These are phyloP conservation scores for Caretta caretta DNA, from an alignment of 2,113 vertebrate genomes.

Conservation along the genomic window DNA sequence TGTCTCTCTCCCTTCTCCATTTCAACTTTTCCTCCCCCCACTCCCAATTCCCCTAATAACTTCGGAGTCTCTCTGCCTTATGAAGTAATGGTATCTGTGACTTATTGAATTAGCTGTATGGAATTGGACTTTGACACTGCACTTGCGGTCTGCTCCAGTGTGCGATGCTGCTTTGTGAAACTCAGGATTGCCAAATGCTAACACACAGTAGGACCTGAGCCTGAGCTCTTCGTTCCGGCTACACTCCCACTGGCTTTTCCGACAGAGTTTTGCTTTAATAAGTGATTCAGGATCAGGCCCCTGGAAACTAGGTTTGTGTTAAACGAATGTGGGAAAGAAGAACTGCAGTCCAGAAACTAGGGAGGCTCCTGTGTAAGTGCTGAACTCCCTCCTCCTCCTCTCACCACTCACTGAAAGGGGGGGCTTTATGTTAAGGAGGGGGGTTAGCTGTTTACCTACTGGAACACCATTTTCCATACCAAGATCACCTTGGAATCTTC, in stretches of 20 bases:
- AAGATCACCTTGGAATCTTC: neutral
- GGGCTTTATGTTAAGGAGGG: neutral
- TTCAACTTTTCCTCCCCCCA: conserved; percentile 62
- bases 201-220: neutral
- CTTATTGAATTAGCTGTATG: conserved; percentile 59
- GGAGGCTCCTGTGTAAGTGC: neutral
- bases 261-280: rapidly evolving
- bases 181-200: neutral
- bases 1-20: conserved; percentile 69
- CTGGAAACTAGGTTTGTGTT: neutral
- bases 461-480: neutral
- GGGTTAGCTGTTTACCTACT: neutral
- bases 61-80: conserved; percentile 74
- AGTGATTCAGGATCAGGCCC: rapidly evolving
- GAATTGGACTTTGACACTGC: conserved; percentile 5
- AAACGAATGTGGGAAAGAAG: rapidly evolving
- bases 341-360: neutral
- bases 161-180: neutral
- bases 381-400: neutral
- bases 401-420: neutral
- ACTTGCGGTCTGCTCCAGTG: neutral
- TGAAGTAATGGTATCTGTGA: conserved; percentile 72
- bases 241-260: rapidly evolving
- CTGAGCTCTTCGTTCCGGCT: rapidly evolving
- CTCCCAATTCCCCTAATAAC: conserved; percentile 70